phyloP scores from a whole-genome alignment of 2,113 vertebrate species.

The Onychostruthus taczanowskii region DNA sequence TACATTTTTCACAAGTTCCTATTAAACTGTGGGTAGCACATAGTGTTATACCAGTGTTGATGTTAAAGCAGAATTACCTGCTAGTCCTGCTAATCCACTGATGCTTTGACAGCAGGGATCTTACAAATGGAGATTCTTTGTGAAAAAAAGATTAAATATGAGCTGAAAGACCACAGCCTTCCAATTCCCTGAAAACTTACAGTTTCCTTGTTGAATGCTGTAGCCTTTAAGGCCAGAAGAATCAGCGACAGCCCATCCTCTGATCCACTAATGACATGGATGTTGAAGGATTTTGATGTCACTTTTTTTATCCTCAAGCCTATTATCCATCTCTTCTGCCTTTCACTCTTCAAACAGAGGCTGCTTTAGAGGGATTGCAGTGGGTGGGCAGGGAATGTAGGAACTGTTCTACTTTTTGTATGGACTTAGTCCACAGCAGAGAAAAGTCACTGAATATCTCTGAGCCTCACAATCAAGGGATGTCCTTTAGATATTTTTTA shows the following conservation, averaged over 20 bases:
- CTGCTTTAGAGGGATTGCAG: not conserved
- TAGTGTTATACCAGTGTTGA: not conserved
- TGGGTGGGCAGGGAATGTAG: not conserved
- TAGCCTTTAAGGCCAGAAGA: not conserved
- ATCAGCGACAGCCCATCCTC: not conserved
- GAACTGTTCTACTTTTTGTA: not conserved
- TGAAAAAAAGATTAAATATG: constrained; percentile 30
- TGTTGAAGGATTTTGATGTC: constrained; percentile 51
- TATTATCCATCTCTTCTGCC: constrained; percentile 7
- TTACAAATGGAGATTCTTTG: constrained; percentile 14
- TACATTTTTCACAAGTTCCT: not conserved
- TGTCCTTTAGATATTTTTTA: not conserved
- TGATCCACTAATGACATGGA: constrained; percentile 42
- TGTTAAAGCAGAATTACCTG: constrained; percentile 30
- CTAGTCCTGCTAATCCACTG: constrained; percentile 40
- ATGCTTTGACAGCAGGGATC: constrained; percentile 18
- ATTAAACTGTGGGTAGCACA: not conserved
- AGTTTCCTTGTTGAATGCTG: not conserved
- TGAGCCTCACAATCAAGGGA: not conserved
- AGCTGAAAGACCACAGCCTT: constrained; percentile 8
- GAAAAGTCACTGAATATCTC: not conserved
- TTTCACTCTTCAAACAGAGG: not conserved
- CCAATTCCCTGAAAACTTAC: not conserved
- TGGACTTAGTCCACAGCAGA: not conserved
- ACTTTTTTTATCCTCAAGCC: constrained; percentile 47